Conservation (phyloP, 2,797 vertebrate genomes). For the Pygocentrus nattereri region DNA sequence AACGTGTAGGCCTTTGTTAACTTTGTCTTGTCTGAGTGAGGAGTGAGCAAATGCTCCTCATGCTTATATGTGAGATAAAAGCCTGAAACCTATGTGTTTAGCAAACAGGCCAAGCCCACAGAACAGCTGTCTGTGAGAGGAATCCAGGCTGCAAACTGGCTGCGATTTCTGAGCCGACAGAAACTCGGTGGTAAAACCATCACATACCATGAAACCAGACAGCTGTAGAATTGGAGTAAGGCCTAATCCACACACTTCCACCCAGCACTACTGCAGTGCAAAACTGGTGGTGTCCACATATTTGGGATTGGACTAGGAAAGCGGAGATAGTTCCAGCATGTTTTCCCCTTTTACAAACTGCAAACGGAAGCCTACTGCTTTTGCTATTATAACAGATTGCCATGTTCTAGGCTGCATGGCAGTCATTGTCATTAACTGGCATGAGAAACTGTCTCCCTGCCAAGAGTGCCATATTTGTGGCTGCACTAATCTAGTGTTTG, state of each 20-base stretch:
- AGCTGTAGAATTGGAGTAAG: neutral
- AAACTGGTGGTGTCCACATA: neutral
- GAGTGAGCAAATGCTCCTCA: constrained; percentile 7
- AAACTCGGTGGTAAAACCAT: constrained; percentile 1
- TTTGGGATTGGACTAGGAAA: neutral
- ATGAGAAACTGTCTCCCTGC: constrained; percentile 3
- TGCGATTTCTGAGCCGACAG: constrained; percentile 46
- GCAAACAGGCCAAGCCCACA: constrained; percentile 61
- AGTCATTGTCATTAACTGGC: constrained; percentile 13
- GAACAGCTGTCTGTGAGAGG: constrained; percentile 62
- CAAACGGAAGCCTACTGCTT: neutral
- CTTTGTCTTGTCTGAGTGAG: constrained; percentile 30
- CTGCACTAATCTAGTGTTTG: constrained; percentile 33
- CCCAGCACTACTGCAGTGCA: neutral
- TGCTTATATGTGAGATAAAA: constrained; percentile 31
- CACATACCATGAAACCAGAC: neutral
- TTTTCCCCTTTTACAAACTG: neutral
- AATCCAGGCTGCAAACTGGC: constrained; percentile 9
- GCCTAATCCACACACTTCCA: neutral
- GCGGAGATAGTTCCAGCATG: neutral
- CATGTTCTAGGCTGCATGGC: neutral
- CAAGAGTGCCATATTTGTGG: constrained; percentile 13
- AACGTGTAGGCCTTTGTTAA: neutral
- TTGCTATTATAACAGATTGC: neutral
- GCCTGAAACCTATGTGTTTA: constrained; percentile 55